Conservation (phyloP, 2,113 vertebrate species). For the Salvelinus sp. region DNA sequence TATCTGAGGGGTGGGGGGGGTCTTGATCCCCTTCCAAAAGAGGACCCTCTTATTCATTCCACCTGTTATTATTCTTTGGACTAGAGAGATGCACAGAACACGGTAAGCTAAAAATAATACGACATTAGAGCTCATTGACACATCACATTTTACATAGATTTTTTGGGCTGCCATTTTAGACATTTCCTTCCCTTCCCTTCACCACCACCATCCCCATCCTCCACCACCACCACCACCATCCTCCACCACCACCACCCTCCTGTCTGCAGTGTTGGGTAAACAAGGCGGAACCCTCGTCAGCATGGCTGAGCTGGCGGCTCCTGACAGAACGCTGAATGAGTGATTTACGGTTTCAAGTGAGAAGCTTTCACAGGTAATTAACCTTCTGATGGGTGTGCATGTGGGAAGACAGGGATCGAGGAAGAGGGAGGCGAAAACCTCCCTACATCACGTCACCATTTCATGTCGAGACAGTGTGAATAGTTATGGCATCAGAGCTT, state of each 20-base stretch:
- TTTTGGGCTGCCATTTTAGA: neutral
- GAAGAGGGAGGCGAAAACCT: conserved; percentile 48
- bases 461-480: conserved; percentile 57
- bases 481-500: conserved; percentile 35
- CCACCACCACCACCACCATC: conserved; percentile 35
- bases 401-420: conserved; percentile 49
- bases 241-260: conserved; percentile 7
- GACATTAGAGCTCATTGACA: neutral
- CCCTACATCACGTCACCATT: conserved; percentile 49
- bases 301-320: conserved; percentile 61
- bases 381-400: conserved; percentile 71
- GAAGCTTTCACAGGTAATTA: conserved; percentile 78
- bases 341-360: conserved; percentile 77
- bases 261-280: conserved; percentile 66
- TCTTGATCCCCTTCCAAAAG: conserved; percentile 53
- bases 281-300: conserved; percentile 69
- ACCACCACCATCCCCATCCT: conserved; percentile 19
- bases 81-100: conserved; percentile 5
- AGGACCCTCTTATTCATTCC: conserved; percentile 49
- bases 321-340: conserved; percentile 74
- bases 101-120: neutral
- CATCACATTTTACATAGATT: neutral
- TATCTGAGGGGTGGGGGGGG: conserved; percentile 33
- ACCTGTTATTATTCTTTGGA: conserved; percentile 58
- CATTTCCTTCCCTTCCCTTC: neutral